Base-by-base conservation (phyloP, 2,888 invertebrate species). In the Parnassius smintheus region DNA sequence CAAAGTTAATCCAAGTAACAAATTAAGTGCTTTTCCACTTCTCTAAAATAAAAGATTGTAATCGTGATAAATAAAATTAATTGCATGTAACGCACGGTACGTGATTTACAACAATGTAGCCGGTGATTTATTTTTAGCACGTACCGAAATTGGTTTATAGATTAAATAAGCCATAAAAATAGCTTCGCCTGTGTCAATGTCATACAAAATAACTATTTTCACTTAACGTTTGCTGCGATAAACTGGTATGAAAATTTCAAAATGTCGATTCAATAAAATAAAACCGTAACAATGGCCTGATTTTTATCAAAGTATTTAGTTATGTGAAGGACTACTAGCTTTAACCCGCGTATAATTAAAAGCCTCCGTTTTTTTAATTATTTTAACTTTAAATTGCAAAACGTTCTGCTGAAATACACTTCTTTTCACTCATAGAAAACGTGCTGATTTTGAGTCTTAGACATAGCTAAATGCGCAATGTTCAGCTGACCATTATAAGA, bases 1-100 rank as follows among this genome's bases (percentile, higher is more conserved):
- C 84, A 83, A 81, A 84, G 82, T 78, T 72, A 73, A 68, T 63
- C 65, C 73, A 74, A 70, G 74, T 72, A 75, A n/a, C n/a, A n/a
- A 73, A 65, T 65, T 64, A 65, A 65, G 70, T 72, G 69, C 48
- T 75, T 80, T 78, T 78, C 70, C 70, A 70, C 78, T 75, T 72
- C 72, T 67, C 71, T 68, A 67, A 66, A 70, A 75, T 73, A 70
- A 72, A 73, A 85, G 83, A 84, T 84, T 75, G 71, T 71, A 71
- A 74, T 75, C 74, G 68, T 77, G 86, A 86, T 87, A 85, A 83
- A 75, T 73, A 75, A 82, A 78, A 82, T 81, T 77, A 80, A 81
- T 83, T 79, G 76, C 75, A 71, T 35, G 35, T 65, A 68, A 66
- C 67, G 66, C 45, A 57, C 57, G 60, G 52, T 56, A 59, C 35